phyloP scores from a whole-genome alignment of 1,140 invertebrate species.

The Drosophila nasuta region DNA sequence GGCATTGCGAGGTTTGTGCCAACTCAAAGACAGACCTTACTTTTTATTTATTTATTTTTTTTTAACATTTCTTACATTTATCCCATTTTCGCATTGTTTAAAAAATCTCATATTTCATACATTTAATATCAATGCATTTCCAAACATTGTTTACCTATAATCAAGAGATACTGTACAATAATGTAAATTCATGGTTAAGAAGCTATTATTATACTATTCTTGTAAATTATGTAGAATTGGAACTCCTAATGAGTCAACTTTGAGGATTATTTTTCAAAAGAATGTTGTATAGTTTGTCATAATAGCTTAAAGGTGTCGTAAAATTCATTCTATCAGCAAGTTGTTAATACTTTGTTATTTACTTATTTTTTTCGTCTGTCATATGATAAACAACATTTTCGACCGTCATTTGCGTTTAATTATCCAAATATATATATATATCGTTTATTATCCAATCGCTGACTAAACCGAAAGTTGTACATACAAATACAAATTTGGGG shows the following conservation, averaged over 20 bases:
- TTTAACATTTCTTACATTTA: constrained; percentile 13
- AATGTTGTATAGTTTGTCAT: background rate
- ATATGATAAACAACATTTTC: constrained; percentile 28
- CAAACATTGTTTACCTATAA: background rate
- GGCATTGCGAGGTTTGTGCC: constrained; percentile 82
- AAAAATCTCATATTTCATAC: background rate
- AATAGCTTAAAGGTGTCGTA: background rate
- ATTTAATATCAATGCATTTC: background rate
- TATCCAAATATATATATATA: constrained; percentile 2
- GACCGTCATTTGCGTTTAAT: constrained; percentile 16
- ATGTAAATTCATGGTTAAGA: background rate
- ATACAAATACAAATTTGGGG: constrained; percentile 1
- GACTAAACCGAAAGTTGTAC: constrained; percentile 22
- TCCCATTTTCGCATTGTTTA: constrained; percentile 20
- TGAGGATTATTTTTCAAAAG: background rate
- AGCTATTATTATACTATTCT: background rate
- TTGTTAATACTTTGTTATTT: background rate
- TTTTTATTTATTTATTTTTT: constrained; percentile 11
- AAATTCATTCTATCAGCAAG: background rate
- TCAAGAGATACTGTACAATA: background rate
- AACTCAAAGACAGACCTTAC: background rate
- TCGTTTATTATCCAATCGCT: constrained; percentile 19
- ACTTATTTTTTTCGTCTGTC: background rate
- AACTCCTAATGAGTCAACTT: background rate
- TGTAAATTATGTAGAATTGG: too few species aligned